Evolutionary conservation across 1,140 invertebrate genomes (phyloP), one percentile per base, ranked within the genome.

Genomic region (Pogonomyrmex barbatus): DNA sequence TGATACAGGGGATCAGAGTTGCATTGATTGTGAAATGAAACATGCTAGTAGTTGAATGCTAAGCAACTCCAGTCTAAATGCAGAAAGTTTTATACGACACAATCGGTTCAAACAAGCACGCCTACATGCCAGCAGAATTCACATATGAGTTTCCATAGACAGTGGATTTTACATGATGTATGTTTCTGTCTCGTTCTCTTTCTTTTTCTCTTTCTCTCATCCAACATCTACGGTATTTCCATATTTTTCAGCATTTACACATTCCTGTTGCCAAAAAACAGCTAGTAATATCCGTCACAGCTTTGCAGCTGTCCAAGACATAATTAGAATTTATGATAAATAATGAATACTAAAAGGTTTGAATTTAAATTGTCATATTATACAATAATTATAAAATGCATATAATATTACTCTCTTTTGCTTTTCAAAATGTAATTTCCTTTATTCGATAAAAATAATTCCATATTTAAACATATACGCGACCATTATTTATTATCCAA

Each of bases 41-140:
- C 52, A 58, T 82, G n/a, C 14, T 33, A 42, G 30, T 54, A 58
- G 52, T 82, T 30, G 36, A 67, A 30, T 63, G 36, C 4, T 70
- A 47, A 70, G 65, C 71, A 87, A 77, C 70, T 77, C n/a, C 54
- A 39, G 52, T 65, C 50, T 33, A 14, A 70, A 83, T 84, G 63
- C 56, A 39, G 78, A 87, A 77, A 84, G 56, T 88, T 88, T 65
- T 14, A 10, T 47, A 42, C 30, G 33, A 62, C n/a, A 24, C 52
- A 68, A 87, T 83, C n/a, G 54, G 36, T 39, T 36, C 45, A 60
- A 82, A 56, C 71, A 42, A 2, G 17, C 2, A 10, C 12, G 70
- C 30, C 24, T 68, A 12, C 10, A 58, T 75, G 33, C 50, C 33
- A 65, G 71, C 2, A 30, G 68, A 24, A 82, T 36, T 60, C 54